A percentile compares a stretch with the other conserved stretches of the same genome.
These are phyloP conservation scores for Myopa testacea DNA, from an alignment of 2,888 invertebrate species.

Conservation along the genomic window DNA sequence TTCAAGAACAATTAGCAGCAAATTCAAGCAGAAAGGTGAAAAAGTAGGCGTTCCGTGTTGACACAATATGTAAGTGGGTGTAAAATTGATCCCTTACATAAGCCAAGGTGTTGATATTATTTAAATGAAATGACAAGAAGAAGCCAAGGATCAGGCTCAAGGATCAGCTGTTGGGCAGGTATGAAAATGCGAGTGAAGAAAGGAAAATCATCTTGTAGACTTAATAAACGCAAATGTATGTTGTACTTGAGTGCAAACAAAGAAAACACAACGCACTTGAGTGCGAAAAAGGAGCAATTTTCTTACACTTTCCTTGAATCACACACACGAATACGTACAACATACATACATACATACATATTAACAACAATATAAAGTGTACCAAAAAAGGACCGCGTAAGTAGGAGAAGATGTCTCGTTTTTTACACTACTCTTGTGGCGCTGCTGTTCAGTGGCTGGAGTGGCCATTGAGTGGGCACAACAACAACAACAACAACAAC, in stretches of 20 bases:
- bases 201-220: background rate
- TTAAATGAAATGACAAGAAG: background rate
- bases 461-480: constrained; percentile 20
- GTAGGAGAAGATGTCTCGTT: background rate
- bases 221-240: background rate
- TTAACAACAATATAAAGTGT: no score
- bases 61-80: constrained; percentile 39
- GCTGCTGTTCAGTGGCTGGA: constrained; percentile 2
- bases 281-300: constrained; percentile 31
- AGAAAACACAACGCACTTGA: background rate
- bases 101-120: background rate
- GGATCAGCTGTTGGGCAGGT: constrained; percentile 16
- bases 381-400: background rate
- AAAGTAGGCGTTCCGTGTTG: constrained; percentile 50
- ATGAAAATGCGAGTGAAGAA: background rate
- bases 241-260: background rate
- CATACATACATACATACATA: background rate
- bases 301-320: background rate
- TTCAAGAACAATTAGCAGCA: background rate
- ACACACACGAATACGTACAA: constrained; percentile 2
- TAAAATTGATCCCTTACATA: background rate
- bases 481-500: background rate
- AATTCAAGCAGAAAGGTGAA: constrained; percentile 45
- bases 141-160: background rate
- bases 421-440: constrained; percentile 1